Evolutionary conservation across 1,140 invertebrate species (phyloP), one percentile per base, ranked within the genome.

Genomic region (Anastrepha obliqua): DNA sequence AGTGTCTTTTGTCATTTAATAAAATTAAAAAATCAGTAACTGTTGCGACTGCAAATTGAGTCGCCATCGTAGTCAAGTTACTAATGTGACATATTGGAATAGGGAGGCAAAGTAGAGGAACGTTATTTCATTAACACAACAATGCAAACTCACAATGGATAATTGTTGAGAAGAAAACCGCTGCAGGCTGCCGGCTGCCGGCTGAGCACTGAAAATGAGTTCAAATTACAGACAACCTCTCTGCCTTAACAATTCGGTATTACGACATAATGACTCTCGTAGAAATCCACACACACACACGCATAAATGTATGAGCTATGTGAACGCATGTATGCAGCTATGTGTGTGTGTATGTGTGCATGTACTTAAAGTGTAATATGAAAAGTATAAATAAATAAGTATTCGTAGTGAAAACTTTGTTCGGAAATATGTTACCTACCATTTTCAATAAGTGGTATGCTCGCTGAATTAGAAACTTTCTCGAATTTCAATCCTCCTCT

Each of bases 1-100:
- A 15, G 59, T 86, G 55, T 59, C 85, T 62, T 86, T 62, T 86
- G 85, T 86, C 85, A 88, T 89, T 90, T 92, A 92, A 92, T 92
- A 90, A 92, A 92, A 92, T 92, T 92, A 92, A 90, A 92, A 91
- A 91, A 91, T 90, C 90, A 90, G 91, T 91, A 90, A 91, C 91
- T 91, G 90, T 91, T 91, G 90, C 87, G 87, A 88, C 74, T 88
- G 85, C 64, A 67, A 81, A 88, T 67, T 87, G 89, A 87, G 88
- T 88, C 86, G 78, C 59, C 39, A 74, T 7, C 47, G 64, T 74
- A 62, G 51, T 44, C 42, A 85, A 44, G 87, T 87, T 87, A 87
- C 87, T 55, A 89, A 87, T 85, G 81, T 86, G 85, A 62, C 55
- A 59, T 51, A 86, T 59, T 86, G 85, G 29, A 60, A 60, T 59